Percentiles rank a stretch among this genome's conserved stretches.
Conservation (phyloP, 1,140 invertebrate species). For the Agrilus planipennis region DNA sequence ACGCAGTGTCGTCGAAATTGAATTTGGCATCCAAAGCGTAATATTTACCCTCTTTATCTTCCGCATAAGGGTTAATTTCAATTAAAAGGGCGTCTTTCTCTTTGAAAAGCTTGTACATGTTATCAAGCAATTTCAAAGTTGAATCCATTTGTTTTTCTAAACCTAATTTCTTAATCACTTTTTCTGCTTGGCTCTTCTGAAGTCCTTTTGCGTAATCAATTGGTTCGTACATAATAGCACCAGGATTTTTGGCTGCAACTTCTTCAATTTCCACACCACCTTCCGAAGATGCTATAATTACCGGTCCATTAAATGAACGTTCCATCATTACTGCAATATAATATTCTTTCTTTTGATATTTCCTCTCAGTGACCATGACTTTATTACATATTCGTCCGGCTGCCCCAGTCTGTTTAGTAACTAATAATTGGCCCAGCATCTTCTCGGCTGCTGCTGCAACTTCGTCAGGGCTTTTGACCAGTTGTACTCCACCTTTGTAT, state of each 20-base stretch:
- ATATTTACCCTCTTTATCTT: conserved; percentile 73
- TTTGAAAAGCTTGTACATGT: conserved; percentile 81
- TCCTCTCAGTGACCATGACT: conserved; percentile 90
- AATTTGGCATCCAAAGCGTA: conserved; percentile 88
- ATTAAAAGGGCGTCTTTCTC: conserved; percentile 79
- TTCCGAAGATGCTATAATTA: conserved; percentile 89
- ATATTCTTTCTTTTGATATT: conserved; percentile 89
- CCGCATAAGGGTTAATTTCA: conserved; percentile 90
- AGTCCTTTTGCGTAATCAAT: conserved; percentile 79
- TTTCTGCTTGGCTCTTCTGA: conserved; percentile 59
- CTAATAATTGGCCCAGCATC: conserved; percentile 85
- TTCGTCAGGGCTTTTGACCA: conserved; percentile 82
- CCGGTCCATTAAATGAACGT: conserved; percentile 81
- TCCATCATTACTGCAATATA: conserved; percentile 98
- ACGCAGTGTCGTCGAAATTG: conserved; percentile 86
- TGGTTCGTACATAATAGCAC: conserved; percentile 84
- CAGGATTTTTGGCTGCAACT: conserved; percentile 83
- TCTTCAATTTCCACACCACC: conserved; percentile 97
- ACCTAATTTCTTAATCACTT: conserved; percentile 70
- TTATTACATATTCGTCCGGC: conserved; percentile 86
- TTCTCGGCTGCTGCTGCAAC: conserved; percentile 70
- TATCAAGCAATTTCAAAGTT: conserved; percentile 61
- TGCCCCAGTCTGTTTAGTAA: conserved; percentile 94
- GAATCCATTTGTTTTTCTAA: conserved; percentile 63
- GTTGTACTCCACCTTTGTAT: conserved; percentile 81